Base-by-base conservation (phyloP, 1,140 invertebrate species). In the Manduca sexta region DNA sequence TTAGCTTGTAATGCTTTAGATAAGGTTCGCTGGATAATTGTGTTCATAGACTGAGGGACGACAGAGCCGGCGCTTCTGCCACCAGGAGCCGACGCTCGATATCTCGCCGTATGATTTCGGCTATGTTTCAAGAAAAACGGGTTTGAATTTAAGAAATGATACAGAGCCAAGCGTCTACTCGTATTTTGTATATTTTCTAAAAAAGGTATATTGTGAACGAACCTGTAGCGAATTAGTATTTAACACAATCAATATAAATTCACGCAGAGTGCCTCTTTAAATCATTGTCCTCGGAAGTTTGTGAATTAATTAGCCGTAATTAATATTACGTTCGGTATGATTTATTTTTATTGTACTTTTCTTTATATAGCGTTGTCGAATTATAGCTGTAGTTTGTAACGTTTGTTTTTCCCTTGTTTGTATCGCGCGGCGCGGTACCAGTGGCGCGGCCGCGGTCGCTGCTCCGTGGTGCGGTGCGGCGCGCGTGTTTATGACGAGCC, bases 1-100 rank as follows among this genome's bases (percentile, higher is more conserved):
- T 74, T 84, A 84, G 81, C 75, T 84, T 84, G 55, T 84, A 84
- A 84, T 70, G 81, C 81, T 84, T 81, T 84, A 81, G 78, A 60
- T 84, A 83, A 84, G 79, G 71, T 81, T 80, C 66, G 81, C 81
- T 78, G 81, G 73, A 81, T 81, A 76, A 82, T 84, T 84, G 81
- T 83, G 81, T 83, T 83, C 77, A 84, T 78, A 79, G 79, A 83
- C 78, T 83, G 81, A 82, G 64, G 61, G 63, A 60, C 49, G 49
- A 47, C 44, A 48, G 44, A 45, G 34, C 49, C 34, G 52, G 49
- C 34, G 31, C 14, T 37, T n/a, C n/a, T n/a, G n/a, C n/a, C n/a
- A n/a, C n/a, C n/a, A 33, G 16, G 14, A 16, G 42, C 16, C 30
- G 18, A 35, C 43, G 51, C 51, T 50, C 13, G 30, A 45, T 40